Evolutionary conservation across 2,888 invertebrate genomes (phyloP).

Genomic region (Yponomeuta malinellus): DNA sequence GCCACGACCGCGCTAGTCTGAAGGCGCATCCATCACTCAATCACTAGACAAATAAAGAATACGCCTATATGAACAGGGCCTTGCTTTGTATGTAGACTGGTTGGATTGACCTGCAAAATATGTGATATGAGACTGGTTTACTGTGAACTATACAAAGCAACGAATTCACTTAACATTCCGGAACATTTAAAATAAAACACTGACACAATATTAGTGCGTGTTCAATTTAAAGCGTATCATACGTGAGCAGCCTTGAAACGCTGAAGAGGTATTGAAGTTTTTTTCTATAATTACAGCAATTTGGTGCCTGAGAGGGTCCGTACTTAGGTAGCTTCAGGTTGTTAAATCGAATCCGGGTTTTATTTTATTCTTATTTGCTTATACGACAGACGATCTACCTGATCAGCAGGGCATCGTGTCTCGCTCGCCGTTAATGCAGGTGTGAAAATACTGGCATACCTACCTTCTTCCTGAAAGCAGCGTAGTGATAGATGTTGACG

Average conservation of each 20-base stretch:
- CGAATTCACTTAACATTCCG: conserved; percentile 10
- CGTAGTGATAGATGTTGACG: too few relatives aligned
- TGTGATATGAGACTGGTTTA: conserved; percentile 8
- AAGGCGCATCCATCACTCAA: not conserved
- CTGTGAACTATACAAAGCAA: not conserved
- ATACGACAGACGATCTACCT: not conserved
- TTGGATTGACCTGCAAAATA: conserved; percentile 3
- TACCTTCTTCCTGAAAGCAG: too few relatives aligned
- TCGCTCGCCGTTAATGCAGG: too few relatives aligned
- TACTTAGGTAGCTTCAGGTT: not conserved
- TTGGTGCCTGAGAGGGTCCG: not conserved
- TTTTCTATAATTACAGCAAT: not conserved
- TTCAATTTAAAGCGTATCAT: conserved; percentile 9
- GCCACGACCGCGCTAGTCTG: too few relatives aligned
- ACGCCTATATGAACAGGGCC: not conserved
- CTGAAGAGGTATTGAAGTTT: conserved; percentile 3
- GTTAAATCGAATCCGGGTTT: conserved; percentile 6
- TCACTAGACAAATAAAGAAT: not conserved
- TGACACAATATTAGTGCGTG: conserved; percentile 13
- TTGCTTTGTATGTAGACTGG: not conserved
- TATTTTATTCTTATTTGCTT: not conserved
- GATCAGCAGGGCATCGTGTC: too few relatives aligned
- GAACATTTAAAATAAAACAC: conserved; percentile 12
- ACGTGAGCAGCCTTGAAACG: not conserved
- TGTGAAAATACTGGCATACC: too few relatives aligned